Evolutionary conservation across 2,888 invertebrate genomes (phyloP), one percentile per base, ranked within the genome.

Genomic region (Athripsodes cinereus): DNA sequence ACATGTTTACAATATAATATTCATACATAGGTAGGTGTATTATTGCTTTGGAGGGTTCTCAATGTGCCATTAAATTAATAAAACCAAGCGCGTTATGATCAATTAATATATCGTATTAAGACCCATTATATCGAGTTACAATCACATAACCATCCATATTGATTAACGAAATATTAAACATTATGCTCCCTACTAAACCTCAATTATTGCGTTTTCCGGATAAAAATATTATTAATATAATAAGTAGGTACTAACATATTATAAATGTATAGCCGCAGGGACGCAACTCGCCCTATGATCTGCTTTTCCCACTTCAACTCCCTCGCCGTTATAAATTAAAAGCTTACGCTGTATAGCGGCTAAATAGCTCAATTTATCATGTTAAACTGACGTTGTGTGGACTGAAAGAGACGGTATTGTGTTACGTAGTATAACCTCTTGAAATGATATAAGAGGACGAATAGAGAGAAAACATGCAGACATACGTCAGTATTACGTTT

Each of bases 291-390:
- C 50, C 26, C 50, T 21, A 26, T 21, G 50, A 50, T 50, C 21
- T 50, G 50, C 20, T 50, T 22, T 50, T 50, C 53, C 58, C 50
- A 53, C 47, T 44, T 21, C 49, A 53, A 44, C 53, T 21, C 21
- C 59, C 58, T 58, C 51, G 53, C 52, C 53, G 61, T 60, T 60
- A 60, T 60, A 62, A 62, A 62, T 58, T 60, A 60, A 60, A 60
- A 60, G 62, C 57, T 59, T 57, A 60, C 60, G 55, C 57, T 57
- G 52, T 60, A 62, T 62, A 58, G 60, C 57, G 60, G 62, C 53
- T 57, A 59, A 62, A 62, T 59, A 62, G 57, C 57, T 55, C 62
- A 58, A 62, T 62, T 62, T 58, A 60, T 62, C 62, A 62, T 62
- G 60, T 54, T 62, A 62, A 62, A 62, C 59, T 60, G 62, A 62